A percentile compares a stretch with the other conserved stretches of the same genome.
These are phyloP conservation scores for Telmatherina bonti DNA, from an alignment of 2,797 vertebrate genomes.

Conservation along the genomic window DNA sequence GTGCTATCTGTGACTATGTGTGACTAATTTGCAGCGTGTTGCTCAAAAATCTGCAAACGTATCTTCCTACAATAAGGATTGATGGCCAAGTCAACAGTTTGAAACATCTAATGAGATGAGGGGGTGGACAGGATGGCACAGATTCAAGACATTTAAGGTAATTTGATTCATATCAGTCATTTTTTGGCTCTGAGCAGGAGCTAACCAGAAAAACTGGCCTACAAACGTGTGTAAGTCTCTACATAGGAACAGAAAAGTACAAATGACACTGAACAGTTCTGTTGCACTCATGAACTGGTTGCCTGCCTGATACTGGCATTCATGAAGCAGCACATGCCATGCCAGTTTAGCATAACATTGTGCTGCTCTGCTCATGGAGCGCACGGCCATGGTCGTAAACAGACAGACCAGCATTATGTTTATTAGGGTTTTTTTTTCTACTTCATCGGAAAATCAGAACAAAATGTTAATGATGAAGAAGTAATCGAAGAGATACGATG, in stretches of 20 bases:
- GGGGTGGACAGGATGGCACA: not conserved
- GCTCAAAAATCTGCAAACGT: not conserved
- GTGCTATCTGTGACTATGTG: not conserved
- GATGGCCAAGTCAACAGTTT: not conserved
- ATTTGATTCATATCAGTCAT: not conserved
- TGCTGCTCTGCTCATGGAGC: constrained; percentile 50
- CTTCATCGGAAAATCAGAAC: constrained; percentile 31
- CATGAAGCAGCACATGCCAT: not conserved
- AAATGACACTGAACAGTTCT: not conserved
- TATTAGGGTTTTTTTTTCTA: too few relatives aligned
- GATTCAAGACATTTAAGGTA: not conserved
- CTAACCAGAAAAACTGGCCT: not conserved
- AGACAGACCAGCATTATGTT: constrained; percentile 9
- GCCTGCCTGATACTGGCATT: not conserved
- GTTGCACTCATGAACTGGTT: not conserved
- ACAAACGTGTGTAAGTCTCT: not conserved
- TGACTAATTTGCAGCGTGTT: not conserved
- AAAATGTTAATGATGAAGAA: constrained; percentile 52
- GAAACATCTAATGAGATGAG: not conserved
- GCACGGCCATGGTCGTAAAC: constrained; percentile 66
- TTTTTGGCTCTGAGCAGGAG: not conserved
- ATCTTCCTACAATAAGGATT: not conserved
- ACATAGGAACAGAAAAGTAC: not conserved
- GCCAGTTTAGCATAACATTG: constrained; percentile 5
- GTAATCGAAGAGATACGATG: constrained; percentile 6